These are phyloP conservation scores for Papilio xuthus DNA, from an alignment of 1,140 invertebrate genomes.

Conservation along the genomic window DNA sequence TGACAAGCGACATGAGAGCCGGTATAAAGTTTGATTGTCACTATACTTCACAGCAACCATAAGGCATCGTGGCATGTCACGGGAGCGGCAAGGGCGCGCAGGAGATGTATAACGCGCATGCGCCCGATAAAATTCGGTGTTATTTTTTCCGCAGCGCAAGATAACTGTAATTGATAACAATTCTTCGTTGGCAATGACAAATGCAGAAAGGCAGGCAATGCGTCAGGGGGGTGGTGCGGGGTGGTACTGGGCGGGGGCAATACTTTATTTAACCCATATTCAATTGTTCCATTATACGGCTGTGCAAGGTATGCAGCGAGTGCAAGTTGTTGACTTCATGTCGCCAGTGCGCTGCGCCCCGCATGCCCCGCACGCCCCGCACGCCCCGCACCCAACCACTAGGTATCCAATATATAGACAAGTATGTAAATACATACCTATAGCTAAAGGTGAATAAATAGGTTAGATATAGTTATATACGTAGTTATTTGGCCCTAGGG, in stretches of 20 bases:
- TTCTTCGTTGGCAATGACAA: background rate
- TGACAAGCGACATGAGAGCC: too few relatives aligned
- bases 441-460: slow-evolving; percentile 2
- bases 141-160: background rate
- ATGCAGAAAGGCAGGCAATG: too few relatives aligned
- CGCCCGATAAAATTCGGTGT: background rate
- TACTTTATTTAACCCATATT: background rate
- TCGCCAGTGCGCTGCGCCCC: background rate
- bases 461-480: background rate
- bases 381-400: background rate
- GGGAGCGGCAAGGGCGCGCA: background rate
- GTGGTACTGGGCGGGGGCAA: background rate
- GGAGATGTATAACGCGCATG: background rate
- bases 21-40: too few relatives aligned
- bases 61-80: background rate
- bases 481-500: background rate
- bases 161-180: background rate
- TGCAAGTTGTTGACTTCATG: too few relatives aligned
- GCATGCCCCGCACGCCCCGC: background rate
- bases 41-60: background rate
- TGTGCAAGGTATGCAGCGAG: background rate
- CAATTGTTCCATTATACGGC: background rate
- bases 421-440: slow-evolving; percentile 14
- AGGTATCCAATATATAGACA: background rate
- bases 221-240: too few relatives aligned